phyloP scores from a whole-genome alignment of 1,140 invertebrate species.

The Drosophila truncata region DNA sequence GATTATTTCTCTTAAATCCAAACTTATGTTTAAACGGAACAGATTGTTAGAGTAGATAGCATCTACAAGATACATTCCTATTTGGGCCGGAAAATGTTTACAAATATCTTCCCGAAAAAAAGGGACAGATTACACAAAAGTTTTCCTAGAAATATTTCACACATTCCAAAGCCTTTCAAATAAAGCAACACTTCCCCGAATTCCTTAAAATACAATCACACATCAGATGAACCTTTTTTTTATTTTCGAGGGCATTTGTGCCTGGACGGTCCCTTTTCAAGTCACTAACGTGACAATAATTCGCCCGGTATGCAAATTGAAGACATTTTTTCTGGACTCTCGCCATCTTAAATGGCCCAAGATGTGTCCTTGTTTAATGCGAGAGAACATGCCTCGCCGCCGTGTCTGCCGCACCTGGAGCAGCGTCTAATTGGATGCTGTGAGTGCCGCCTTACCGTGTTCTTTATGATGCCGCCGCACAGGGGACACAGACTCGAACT shows the following conservation, averaged over 20 bases:
- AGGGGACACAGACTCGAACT: neutral
- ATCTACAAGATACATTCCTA: neutral
- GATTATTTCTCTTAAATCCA: neutral
- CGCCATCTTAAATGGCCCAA: slow-evolving; percentile 9
- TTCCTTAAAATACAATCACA: slow-evolving; percentile 9
- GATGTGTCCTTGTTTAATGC: slow-evolving; percentile 3
- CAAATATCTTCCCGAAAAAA: neutral
- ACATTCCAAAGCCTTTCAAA: slow-evolving; percentile 9
- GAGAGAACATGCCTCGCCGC: neutral
- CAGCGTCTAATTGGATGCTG: slow-evolving; percentile 26
- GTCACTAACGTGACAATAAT: slow-evolving; percentile 20
- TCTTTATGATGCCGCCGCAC: slow-evolving; percentile 21
- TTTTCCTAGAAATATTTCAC: neutral
- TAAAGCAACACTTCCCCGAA: slow-evolving; percentile 4
- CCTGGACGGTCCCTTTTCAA: slow-evolving; percentile 12
- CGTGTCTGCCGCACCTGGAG: slow-evolving; percentile 37
- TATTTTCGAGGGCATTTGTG: neutral
- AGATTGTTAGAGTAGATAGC: neutral
- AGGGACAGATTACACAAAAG: neutral
- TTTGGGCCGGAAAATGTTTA: neutral
- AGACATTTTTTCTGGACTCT: slow-evolving; percentile 11
- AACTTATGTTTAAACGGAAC: neutral
- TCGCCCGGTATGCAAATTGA: slow-evolving; percentile 13
- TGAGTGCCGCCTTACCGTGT: slow-evolving; percentile 15
- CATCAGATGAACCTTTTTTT: slow-evolving; percentile 9